These are phyloP conservation scores for Cryptotis parvus DNA, from an alignment of 2,113 vertebrate species.

Conservation along the genomic window DNA sequence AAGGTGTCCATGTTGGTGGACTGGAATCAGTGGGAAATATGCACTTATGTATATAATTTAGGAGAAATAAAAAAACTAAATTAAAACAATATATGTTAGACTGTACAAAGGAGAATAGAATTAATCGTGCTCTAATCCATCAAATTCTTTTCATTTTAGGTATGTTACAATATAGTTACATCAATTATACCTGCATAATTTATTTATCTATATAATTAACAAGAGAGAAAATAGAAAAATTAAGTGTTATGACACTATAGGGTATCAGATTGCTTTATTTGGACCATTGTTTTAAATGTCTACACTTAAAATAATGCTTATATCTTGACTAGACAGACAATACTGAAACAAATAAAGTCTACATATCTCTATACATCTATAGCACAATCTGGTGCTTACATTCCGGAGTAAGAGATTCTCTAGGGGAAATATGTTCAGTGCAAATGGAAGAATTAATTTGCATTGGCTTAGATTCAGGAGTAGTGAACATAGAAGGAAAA, in stretches of 20 bases:
- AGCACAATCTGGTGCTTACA: background rate
- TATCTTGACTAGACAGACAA: background rate
- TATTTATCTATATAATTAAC: background rate
- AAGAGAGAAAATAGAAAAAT: background rate
- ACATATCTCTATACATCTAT: background rate
- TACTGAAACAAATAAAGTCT: background rate
- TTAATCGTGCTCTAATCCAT: background rate
- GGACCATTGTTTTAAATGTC: background rate
- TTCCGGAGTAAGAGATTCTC: background rate
- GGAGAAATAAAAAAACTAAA: background rate
- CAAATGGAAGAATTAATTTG: background rate
- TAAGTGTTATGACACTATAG: background rate
- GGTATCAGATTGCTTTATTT: background rate
- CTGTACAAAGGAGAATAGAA: background rate
- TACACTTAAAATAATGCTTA: constrained; percentile 11
- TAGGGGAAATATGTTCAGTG: background rate
- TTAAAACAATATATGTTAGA: background rate
- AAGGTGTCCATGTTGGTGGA: background rate
- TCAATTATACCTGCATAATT: background rate
- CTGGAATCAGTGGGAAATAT: background rate
- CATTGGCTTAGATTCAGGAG: background rate
- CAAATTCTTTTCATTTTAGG: background rate
- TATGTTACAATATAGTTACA: background rate
- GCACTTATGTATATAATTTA: background rate
- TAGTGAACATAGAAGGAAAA: background rate